Evolutionary conservation across 2,888 invertebrate species (phyloP), one percentile per base, ranked within the genome.

Genomic region (Platypus cylindrus): DNA sequence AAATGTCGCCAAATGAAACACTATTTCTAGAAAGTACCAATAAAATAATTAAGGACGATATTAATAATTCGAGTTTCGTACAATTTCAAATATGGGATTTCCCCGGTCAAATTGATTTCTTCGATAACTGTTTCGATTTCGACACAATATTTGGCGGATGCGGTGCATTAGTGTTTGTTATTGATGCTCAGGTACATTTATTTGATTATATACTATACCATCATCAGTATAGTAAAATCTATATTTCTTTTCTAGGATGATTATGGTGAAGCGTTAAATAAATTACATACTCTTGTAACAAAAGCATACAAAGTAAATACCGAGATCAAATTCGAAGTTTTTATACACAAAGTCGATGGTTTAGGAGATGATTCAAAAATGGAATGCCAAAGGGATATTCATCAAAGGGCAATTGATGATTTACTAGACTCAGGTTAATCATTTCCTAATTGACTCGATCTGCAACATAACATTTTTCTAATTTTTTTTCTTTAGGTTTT

Each of bases 81-180:
- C 95, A 97, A 61, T 98, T 98, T 66, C 93, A 97, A 77, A 95
- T 98, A 46, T 95, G 95, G 90, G 98, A 99, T 61, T 93, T 98
- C 63, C 98, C 98, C 3, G 98, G 97, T 1, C 97, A 99, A 64
- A 90, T 97, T 47, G 94, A 97, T 60, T 93, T 94, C 56, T 90
- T 95, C 62, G 94, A 97, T 68, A 82, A 89, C 18, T 81, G 85
- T 7, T 94, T 94, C 64, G 94, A 97, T 65, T 85, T 87, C 9
- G 91, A 94, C 50, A 83, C 83, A 68, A 93, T 95, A 53, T 97
- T 97, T 68, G 87, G 91, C 28, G 89, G 91, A 14, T 95, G 94
- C 65, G 95, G 94, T 34, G 97, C 98, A 30, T 67, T 99, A 26
- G 90, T 99, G 20, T 99, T 97, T 71, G 97, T 99, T 17, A 95